Evolutionary conservation across 2,113 vertebrate species (phyloP), one percentile per base, ranked within the genome.

Genomic region (Catagonus wagneri): DNA sequence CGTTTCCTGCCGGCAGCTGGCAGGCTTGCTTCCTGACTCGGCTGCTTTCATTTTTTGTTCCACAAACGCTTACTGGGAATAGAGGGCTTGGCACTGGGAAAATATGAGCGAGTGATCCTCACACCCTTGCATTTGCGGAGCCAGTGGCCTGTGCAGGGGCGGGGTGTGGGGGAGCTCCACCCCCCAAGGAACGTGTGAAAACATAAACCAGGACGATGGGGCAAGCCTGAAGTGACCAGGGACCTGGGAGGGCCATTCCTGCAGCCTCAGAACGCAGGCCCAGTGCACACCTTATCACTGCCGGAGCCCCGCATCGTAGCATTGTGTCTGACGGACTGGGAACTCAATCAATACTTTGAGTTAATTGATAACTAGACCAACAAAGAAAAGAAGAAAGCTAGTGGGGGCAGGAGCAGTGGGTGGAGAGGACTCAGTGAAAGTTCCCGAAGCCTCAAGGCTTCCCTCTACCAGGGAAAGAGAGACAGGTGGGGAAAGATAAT

Each of bases 211-310:
- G n/a, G 39, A 19, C 9, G 27, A 4, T 1, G 25, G 27, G 2
- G 4, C 14, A 63, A 83, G 7, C 22, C 10, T 6, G 2, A 23
- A 5, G 15, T 58, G 12, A 25, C 10, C 19, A 50, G 50, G 32
- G 7, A n/a, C 63, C 69, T 78, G 65, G 72, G 25, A 69, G 74
- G 27, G 25, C 29, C 15, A 8, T 54, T 39, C 80, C 13, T 3
- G 7, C n/a, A 66, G 19, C 50, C 23, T 0, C 4, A 27, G 54
- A 34, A 89, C 0, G 52, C 22, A 56, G 60, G 32, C 11, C 66
- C 9, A 8, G 7, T 2, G 2, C 17, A 23, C 3, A 3, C n/a
- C 36, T 32, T 22, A 13, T 29, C 20, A 0, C 25, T 39, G 15
- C 32, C 52, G 7, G 54, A 54, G 23, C 22, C 72, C 81, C 52